phyloP scores from a whole-genome alignment of 2,113 vertebrate species.

The Emydocephalus ijimae region DNA sequence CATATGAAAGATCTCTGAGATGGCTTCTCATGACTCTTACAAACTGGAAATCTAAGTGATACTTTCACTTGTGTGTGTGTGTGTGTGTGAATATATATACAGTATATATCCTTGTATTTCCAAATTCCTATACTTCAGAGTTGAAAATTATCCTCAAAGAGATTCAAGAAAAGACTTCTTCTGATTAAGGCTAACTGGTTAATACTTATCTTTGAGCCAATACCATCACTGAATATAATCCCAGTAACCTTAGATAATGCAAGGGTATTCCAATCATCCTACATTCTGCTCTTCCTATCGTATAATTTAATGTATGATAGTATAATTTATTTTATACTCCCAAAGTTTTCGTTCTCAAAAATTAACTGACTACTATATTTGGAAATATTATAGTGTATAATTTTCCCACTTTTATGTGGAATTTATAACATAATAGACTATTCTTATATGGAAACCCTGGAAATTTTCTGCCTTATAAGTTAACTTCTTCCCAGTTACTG shows the following conservation, averaged over 20 bases:
- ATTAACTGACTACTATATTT: background rate
- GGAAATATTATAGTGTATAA: background rate
- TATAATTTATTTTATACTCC: background rate
- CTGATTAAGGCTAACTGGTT: background rate
- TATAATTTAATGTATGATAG: background rate
- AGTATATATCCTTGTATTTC: background rate
- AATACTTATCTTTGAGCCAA: background rate
- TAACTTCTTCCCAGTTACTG: background rate
- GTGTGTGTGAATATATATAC: too few relatives aligned
- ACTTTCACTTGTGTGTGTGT: background rate
- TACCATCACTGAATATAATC: background rate
- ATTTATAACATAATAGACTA: background rate
- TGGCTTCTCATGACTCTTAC: background rate
- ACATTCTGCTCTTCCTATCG: background rate
- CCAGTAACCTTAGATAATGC: background rate
- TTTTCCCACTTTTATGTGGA: background rate
- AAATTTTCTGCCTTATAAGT: background rate
- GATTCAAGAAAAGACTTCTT: background rate
- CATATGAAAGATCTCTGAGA: background rate
- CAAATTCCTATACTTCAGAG: background rate
- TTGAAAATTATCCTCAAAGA: background rate
- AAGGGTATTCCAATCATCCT: background rate
- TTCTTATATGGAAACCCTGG: background rate
- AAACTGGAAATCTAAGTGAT: background rate
- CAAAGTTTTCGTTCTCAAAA: background rate